A percentile compares a stretch with the other conserved stretches of the same genome.
Conservation (phyloP, 1,140 invertebrate species). For the Ptiloglossa arizonensis region DNA sequence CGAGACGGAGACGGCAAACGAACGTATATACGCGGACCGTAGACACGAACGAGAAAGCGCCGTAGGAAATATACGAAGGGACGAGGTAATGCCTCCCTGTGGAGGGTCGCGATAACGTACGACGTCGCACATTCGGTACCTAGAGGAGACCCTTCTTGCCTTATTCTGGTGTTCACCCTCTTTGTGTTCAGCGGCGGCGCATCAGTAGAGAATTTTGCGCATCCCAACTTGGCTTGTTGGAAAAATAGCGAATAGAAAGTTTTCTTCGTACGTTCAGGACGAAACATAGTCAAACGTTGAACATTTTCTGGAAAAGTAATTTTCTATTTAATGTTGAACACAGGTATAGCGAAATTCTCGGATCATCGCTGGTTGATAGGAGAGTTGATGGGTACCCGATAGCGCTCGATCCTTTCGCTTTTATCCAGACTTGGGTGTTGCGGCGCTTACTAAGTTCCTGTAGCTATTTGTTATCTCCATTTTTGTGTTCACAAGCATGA, state of each 20-base stretch:
- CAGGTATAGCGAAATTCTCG: background rate
- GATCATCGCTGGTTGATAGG: background rate
- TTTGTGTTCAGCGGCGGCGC: constrained; percentile 30
- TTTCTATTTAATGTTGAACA: background rate
- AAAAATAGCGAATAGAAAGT: too few relatives aligned
- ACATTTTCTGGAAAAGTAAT: too few relatives aligned
- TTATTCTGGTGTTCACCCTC: constrained; percentile 40
- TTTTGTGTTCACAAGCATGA: background rate
- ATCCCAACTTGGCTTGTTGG: too few relatives aligned
- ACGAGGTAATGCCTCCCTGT: constrained; percentile 49
- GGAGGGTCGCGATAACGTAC: constrained; percentile 61
- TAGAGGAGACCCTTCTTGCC: constrained; percentile 44
- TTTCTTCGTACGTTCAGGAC: too few relatives aligned
- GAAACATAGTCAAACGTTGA: too few relatives aligned
- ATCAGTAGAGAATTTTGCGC: constrained; percentile 36
- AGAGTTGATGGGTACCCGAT: background rate
- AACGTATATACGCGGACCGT: constrained; percentile 27
- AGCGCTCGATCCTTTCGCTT: constrained; percentile 1
- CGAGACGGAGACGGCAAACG: constrained; percentile 67
- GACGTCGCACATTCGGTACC: constrained; percentile 46
- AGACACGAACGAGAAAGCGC: constrained; percentile 36
- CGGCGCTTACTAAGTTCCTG: background rate
- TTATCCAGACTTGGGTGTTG: background rate
- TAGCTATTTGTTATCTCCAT: background rate
- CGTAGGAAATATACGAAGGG: constrained; percentile 62